Conservation (phyloP, 2,888 invertebrate species). For the Theretra japonica region DNA sequence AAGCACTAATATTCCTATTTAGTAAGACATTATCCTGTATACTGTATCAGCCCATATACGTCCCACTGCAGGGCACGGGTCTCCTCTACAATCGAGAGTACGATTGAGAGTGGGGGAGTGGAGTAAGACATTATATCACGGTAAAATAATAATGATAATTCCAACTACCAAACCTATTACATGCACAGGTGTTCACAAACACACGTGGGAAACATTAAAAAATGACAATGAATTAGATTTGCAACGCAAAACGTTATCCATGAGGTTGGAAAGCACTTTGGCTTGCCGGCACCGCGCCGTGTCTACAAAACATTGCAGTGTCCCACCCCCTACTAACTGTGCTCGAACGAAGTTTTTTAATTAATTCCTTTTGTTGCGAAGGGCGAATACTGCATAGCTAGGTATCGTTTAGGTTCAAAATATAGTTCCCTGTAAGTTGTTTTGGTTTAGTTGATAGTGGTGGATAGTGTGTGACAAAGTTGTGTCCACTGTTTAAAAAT, state of each 20-base stretch:
- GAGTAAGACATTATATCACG: too few relatives aligned
- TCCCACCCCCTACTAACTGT: conserved; percentile 38
- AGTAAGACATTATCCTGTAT: too few relatives aligned
- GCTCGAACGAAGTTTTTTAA: conserved; percentile 34
- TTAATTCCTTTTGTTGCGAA: not conserved
- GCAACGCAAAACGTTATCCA: conserved; percentile 33
- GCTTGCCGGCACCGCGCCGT: conserved; percentile 26
- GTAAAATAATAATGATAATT: too few relatives aligned
- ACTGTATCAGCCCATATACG: too few relatives aligned
- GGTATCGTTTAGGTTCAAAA: not conserved
- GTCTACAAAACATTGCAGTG: conserved; percentile 36
- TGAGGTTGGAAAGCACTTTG: conserved; percentile 28
- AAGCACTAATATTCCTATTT: too few relatives aligned
- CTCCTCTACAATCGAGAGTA: too few relatives aligned
- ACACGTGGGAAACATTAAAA: conserved; percentile 42
- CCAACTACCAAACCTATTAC: not conserved
- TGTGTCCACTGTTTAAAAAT: too few relatives aligned
- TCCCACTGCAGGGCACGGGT: too few relatives aligned
- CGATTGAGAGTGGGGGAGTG: too few relatives aligned
- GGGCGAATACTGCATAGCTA: not conserved
- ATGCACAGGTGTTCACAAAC: conserved; percentile 18
- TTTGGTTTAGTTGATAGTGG: not conserved
- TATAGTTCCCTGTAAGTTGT: too few relatives aligned
- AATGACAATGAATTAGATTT: conserved; percentile 52
- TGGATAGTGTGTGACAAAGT: too few relatives aligned